Conservation (phyloP, 1,140 invertebrate species). For the Euwallacea similis region DNA sequence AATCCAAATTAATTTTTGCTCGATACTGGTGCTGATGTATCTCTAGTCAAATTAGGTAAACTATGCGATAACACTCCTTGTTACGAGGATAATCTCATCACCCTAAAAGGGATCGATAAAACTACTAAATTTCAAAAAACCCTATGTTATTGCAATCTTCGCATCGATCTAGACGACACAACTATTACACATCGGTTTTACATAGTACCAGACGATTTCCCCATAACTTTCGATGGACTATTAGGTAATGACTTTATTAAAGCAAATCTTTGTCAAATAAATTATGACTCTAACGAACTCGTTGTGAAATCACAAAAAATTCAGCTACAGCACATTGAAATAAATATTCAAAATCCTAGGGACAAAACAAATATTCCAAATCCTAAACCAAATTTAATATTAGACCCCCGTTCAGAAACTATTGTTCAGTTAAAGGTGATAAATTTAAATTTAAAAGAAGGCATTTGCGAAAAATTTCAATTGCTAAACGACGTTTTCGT, state of each 20-base stretch:
- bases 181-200: neutral
- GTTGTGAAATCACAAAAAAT: neutral
- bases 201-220: neutral
- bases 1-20: neutral
- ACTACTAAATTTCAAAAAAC: neutral
- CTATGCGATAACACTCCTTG: neutral
- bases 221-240: neutral
- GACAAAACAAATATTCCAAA: neutral
- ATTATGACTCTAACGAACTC: neutral
- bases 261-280: neutral
- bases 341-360: neutral
- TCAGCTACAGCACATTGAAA: neutral
- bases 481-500: neutral
- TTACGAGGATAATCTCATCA: neutral
- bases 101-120: neutral
- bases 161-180: neutral
- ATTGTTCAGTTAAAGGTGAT: slow-evolving; percentile 4
- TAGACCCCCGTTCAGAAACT: neutral
- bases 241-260: neutral
- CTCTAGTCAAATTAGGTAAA: neutral
- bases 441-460: slow-evolving; percentile 6
- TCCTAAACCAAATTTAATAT: neutral
- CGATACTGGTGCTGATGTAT: neutral
- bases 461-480: neutral
- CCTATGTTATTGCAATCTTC: neutral